phyloP scores from a whole-genome alignment of 2,113 vertebrate species.

The Copsychus sechellarum region DNA sequence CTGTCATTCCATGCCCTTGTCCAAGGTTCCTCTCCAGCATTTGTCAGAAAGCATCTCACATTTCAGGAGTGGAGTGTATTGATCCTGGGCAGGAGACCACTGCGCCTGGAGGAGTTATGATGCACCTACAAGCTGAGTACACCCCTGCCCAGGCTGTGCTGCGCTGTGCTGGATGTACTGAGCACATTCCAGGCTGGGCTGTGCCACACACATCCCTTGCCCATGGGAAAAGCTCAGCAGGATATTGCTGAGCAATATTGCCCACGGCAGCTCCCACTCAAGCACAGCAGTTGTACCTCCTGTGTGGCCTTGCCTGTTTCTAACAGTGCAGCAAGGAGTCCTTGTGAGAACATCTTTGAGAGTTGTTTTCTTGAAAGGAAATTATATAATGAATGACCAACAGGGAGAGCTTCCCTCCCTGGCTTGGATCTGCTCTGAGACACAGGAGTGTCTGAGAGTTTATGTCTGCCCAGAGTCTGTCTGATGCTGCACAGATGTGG shows the following conservation, averaged over 20 bases:
- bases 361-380: background rate
- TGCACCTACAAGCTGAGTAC: background rate
- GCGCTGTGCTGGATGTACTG: rapidly evolving
- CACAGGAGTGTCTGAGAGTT: background rate
- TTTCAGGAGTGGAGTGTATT: background rate
- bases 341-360: background rate
- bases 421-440: background rate
- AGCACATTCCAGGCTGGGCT: background rate
- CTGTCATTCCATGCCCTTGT: background rate
- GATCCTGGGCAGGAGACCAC: background rate
- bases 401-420: background rate
- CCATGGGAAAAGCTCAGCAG: background rate
- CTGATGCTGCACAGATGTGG: background rate
- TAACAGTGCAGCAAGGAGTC: background rate
- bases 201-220: rapidly evolving
- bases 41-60: background rate
- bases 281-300: background rate
- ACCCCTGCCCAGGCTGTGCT: rapidly evolving
- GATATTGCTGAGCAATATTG: background rate
- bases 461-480: background rate
- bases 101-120: background rate
- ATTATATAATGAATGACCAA: background rate
- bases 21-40: background rate
- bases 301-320: background rate
- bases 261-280: background rate